phyloP scores from a whole-genome alignment of 2,113 vertebrate species.

The Sylvia atricapilla region DNA sequence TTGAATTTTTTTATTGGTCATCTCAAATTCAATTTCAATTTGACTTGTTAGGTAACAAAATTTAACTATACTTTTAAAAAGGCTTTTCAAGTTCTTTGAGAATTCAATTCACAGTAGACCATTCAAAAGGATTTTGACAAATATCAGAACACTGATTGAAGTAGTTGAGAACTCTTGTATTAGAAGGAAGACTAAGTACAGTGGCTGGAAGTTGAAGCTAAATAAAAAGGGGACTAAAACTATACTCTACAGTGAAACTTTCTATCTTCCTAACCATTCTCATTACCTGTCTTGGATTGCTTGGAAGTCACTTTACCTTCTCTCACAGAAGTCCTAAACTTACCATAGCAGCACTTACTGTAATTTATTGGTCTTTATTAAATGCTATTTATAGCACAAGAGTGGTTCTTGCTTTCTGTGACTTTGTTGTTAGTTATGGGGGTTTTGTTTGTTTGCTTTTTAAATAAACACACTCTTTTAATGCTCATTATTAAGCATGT shows the following conservation, averaged over 20 bases:
- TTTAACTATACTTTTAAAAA: neutral
- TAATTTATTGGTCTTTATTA: neutral
- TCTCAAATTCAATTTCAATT: neutral
- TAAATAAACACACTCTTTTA: neutral
- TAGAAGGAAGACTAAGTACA: neutral
- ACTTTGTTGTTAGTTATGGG: neutral
- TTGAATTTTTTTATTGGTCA: neutral
- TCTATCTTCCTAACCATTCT: neutral
- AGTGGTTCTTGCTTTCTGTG: neutral
- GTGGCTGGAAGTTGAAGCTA: neutral
- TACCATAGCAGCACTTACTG: neutral
- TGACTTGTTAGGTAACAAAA: neutral
- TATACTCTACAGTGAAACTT: neutral
- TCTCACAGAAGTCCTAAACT: neutral
- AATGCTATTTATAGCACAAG: neutral
- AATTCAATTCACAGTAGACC: neutral
- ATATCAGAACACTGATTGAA: neutral
- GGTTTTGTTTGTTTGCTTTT: neutral
- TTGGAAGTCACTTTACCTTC: neutral
- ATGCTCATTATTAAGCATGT: fast-evolving
- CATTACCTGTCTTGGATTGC: neutral
- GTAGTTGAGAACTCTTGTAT: fast-evolving
- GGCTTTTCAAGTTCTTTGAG: neutral
- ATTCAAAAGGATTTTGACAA: neutral
- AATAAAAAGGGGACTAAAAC: neutral